Evolutionary conservation across 1,140 invertebrate genomes (phyloP).

Genomic region (Phymorhynchus buccinoides): DNA sequence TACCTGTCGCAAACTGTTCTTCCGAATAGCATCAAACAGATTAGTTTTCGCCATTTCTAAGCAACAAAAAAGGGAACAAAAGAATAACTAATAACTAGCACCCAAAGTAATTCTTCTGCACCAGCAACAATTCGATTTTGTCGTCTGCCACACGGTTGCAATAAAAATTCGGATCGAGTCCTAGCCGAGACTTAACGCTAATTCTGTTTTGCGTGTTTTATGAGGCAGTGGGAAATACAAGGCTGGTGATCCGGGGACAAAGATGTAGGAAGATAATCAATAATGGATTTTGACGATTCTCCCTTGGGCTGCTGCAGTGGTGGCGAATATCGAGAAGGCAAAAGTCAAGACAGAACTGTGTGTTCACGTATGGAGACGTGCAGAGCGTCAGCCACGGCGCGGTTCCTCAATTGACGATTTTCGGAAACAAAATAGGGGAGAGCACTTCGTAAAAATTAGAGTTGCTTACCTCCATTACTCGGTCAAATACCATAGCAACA

Average conservation of each 20-base stretch:
- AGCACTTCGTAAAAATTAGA: too few species aligned
- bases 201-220: neutral
- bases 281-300: neutral
- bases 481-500: too few species aligned
- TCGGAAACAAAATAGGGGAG: too few species aligned
- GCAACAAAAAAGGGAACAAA: too few species aligned
- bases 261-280: neutral
- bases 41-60: slow-evolving; percentile 14
- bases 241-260: neutral
- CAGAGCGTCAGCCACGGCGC: too few species aligned
- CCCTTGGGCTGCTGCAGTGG: too few species aligned
- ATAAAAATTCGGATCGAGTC: neutral
- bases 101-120: neutral
- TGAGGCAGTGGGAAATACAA: neutral
- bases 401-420: too few species aligned
- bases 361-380: too few species aligned
- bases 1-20: slow-evolving; percentile 34
- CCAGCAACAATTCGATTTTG: neutral
- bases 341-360: too few species aligned
- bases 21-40: slow-evolving; percentile 32
- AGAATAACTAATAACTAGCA: too few species aligned
- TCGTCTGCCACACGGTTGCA: neutral
- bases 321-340: too few species aligned
- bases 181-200: neutral
- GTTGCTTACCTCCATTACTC: too few species aligned